Percentiles rank a stretch among this genome's conserved stretches.
Conservation (phyloP, 1,140 invertebrate species). For the Semibalanus balanoides region DNA sequence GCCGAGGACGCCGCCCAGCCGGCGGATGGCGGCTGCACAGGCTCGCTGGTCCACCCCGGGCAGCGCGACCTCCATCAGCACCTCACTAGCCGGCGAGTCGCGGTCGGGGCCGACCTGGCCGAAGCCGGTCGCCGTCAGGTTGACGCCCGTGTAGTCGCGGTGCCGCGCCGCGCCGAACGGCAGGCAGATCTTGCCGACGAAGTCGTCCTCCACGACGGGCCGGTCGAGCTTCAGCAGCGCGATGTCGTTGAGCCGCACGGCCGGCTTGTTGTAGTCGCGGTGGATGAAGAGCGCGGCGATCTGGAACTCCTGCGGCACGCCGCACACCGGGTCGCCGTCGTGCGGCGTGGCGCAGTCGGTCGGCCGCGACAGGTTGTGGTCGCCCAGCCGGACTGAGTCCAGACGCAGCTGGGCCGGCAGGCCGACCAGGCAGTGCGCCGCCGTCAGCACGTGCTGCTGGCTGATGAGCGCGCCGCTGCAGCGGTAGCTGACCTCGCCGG, state of each 20-base stretch:
- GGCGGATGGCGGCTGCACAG: background rate
- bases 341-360: constrained; percentile 7
- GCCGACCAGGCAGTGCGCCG: constrained; percentile 33
- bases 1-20: background rate
- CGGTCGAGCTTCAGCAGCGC: constrained; percentile 40
- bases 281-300: constrained; percentile 35
- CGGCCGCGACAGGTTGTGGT: constrained; percentile 1
- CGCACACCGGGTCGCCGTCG: constrained; percentile 33
- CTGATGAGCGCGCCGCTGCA: constrained; percentile 36
- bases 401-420: background rate
- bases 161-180: constrained; percentile 35
- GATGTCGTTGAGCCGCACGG: constrained; percentile 46
- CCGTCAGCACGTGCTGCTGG: constrained; percentile 32
- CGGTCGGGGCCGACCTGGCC: constrained; percentile 20
- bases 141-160: constrained; percentile 38
- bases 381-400: constrained; percentile 5
- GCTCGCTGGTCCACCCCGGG: background rate
- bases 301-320: constrained; percentile 37
- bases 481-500: constrained; percentile 2
- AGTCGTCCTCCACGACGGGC: constrained; percentile 27
- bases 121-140: constrained; percentile 25
- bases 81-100: constrained; percentile 28
- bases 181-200: background rate
- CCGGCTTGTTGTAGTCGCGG: constrained; percentile 29
- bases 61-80: background rate